Evolutionary conservation across 2,113 vertebrate species (phyloP), one percentile per base, ranked within the genome.

Genomic region (Xiphorhynchus elegans): DNA sequence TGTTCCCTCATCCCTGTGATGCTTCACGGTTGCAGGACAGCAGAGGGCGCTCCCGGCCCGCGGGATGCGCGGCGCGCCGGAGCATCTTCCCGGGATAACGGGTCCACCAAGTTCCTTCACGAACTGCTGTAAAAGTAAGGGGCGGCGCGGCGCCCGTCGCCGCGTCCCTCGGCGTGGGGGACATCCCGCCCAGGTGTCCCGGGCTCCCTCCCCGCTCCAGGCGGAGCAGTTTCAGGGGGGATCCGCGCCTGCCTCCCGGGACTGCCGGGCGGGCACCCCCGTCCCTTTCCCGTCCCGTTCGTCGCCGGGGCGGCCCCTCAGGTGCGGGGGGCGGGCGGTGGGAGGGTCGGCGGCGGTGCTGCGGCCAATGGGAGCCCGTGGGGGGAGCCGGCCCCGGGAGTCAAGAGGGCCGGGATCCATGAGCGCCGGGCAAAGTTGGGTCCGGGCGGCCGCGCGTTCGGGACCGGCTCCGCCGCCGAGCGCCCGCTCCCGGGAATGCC

Each of bases 41-140:
- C 85, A 98, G 98, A 81, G 97, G 97, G 96, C 92, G 97, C 92
- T 96, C 60, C 94, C 91, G 53, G 90, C 88, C 90, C 63, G 78
- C 78, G 53, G 55, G 59, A 87, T 77, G 40, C 17, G 33, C 44
- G 7, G 19, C 35, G 5, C 9, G 6, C 40, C 35, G 40, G 31
- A 40, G 63, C 53, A 16, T n/a, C 60, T 53, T 66, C 39, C 42
- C 76, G 42, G 29, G 62, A 52, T 42, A 63, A 55, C 67, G 53
- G 3, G 19, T 8, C 50, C 21, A 15, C 39, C 10, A 8, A 40
- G 13, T 44, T 47, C 17, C 4, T 52, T 44, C 40, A 17, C 4
- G 10, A 64, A 24, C 55, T 3, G 28, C 63, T 60, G 24, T 46
- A 33, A 2, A 80, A 39, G 20, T 23, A 2, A 16, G 37, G 16